A percentile compares a stretch with the other conserved stretches of the same genome.
phyloP scores from a whole-genome alignment of 2,888 invertebrate genomes.

The Notocelia uddmanniana region DNA sequence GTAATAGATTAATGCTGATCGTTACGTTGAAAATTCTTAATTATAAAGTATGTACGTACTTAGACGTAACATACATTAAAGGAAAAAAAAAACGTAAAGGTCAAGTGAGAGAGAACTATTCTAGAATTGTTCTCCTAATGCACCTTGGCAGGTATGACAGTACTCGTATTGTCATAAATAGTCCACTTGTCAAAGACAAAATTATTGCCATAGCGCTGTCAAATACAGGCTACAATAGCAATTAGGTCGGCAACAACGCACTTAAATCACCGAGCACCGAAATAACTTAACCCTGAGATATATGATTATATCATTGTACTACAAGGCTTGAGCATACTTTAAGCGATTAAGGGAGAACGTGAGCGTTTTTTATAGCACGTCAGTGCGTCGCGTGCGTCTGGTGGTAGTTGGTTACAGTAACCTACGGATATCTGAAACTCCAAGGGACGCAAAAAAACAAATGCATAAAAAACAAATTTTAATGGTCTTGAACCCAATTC shows the following conservation, averaged over 20 bases:
- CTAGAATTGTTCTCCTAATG: not conserved
- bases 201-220: conserved; percentile 37
- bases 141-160: not conserved
- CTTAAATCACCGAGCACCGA: conserved; percentile 27
- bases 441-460: too few species aligned
- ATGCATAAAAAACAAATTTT: too few species aligned
- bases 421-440: too few species aligned
- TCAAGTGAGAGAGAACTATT: not conserved
- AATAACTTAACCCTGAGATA: conserved; percentile 35
- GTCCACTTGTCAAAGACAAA: conserved; percentile 28
- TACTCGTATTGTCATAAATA: conserved; percentile 6
- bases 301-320: conserved; percentile 32
- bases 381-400: too few species aligned
- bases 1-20: not conserved
- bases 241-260: conserved; percentile 26
- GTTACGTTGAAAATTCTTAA: too few species aligned
- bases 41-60: not conserved
- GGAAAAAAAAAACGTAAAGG: not conserved
- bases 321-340: not conserved
- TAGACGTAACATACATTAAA: not conserved
- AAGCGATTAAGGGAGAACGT: not conserved
- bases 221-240: conserved; percentile 26
- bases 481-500: not conserved
- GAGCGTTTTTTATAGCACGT: not conserved
- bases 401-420: too few species aligned